phyloP scores from a whole-genome alignment of 2,113 vertebrate species.

The Nipponia nippon region DNA sequence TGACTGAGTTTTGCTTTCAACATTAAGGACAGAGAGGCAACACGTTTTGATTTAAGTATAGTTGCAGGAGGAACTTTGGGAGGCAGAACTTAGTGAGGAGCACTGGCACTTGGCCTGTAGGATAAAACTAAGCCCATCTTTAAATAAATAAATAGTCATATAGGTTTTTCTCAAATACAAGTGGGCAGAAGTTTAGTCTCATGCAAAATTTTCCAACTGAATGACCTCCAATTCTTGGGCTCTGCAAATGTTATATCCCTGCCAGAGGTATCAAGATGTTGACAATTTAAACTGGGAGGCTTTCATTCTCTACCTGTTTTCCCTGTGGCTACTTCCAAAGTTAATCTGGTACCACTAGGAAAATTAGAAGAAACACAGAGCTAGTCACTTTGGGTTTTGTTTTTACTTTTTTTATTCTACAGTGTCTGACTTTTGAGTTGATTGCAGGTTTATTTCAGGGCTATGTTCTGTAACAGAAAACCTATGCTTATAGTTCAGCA shows the following conservation, averaged over 20 bases:
- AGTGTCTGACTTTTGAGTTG: neutral
- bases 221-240: neutral
- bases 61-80: neutral
- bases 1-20: neutral
- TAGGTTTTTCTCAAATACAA: neutral
- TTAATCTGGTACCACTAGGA: neutral
- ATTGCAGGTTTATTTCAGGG: constrained; percentile 15
- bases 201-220: neutral
- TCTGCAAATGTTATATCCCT: neutral
- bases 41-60: neutral
- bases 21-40: neutral
- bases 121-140: constrained; percentile 15
- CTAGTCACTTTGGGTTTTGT: neutral
- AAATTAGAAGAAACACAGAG: neutral
- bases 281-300: neutral
- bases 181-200: neutral
- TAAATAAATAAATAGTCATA: constrained; percentile 12
- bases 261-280: neutral
- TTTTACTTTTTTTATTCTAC: neutral
- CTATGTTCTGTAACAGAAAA: constrained; percentile 22
- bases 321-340: neutral
- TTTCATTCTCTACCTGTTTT: constrained; percentile 3
- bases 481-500: neutral
- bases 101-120: constrained; percentile 3
- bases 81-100: neutral